These are phyloP conservation scores for Plebejus anna DNA, from an alignment of 2,888 invertebrate species.

Conservation along the genomic window DNA sequence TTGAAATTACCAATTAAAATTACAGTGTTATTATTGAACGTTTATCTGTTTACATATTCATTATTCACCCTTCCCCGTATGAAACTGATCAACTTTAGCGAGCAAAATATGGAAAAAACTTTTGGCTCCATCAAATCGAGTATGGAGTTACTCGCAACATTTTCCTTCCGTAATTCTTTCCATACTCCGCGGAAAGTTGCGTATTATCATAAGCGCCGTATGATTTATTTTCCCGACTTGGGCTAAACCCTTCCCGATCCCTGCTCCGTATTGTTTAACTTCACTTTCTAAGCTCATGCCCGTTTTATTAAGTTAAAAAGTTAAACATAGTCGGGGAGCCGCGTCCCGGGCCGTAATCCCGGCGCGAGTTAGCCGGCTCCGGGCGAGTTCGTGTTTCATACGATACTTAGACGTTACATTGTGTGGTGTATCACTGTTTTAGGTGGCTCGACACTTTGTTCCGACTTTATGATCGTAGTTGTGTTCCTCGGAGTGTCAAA, in stretches of 20 bases:
- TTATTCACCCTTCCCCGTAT: neutral
- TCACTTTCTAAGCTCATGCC: slow-evolving; percentile 10
- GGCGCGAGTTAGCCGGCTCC: neutral
- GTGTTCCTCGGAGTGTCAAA: neutral
- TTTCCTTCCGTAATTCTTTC: slow-evolving; percentile 11
- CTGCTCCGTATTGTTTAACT: slow-evolving; percentile 15
- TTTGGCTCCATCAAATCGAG: neutral
- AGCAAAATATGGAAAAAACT: neutral
- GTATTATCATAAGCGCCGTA: slow-evolving; percentile 15
- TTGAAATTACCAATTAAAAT: no score
- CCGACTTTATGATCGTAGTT: neutral
- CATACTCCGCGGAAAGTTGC: slow-evolving; percentile 4
- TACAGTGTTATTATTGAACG: no score
- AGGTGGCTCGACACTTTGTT: neutral
- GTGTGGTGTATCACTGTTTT: neutral
- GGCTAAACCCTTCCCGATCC: neutral
- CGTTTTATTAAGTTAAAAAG: slow-evolving; percentile 20
- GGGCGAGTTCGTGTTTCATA: neutral
- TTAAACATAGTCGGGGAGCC: neutral
- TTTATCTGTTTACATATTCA: neutral
- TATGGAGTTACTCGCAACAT: neutral
- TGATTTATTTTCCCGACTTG: slow-evolving; percentile 3
- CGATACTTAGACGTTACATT: neutral
- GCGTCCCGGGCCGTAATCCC: neutral
- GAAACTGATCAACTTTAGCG: neutral